Evolutionary conservation across 2,888 invertebrate genomes (phyloP).

Genomic region (Cheilosia impressa): DNA sequence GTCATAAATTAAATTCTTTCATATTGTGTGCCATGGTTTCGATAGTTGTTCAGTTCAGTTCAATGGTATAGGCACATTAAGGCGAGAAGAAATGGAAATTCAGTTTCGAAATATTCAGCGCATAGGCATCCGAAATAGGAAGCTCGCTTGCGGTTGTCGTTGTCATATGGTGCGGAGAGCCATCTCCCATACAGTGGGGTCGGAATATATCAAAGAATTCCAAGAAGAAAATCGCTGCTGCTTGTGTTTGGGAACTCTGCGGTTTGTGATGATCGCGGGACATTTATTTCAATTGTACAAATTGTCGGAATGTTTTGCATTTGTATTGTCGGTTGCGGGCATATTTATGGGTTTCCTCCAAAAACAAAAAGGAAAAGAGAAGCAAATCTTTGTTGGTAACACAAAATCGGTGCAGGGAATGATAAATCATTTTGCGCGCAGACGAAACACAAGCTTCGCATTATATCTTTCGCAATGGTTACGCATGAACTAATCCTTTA

Average conservation of each 20-base stretch:
- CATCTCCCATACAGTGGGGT: conserved; percentile 31
- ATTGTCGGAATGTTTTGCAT: conserved; percentile 70
- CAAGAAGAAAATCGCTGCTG: conserved; percentile 18
- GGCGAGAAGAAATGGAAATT: conserved; percentile 73
- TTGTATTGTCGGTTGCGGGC: conserved; percentile 26
- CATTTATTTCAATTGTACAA: conserved; percentile 74
- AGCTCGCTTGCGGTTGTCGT: conserved; percentile 43
- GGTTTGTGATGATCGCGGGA: conserved; percentile 66
- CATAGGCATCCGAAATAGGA: conserved; percentile 59
- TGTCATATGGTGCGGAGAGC: conserved; percentile 7
- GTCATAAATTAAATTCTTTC: conserved; percentile 67
- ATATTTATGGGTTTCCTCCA: conserved; percentile 46
- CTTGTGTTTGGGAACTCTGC: conserved; percentile 2
- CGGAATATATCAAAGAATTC: conserved; percentile 74
- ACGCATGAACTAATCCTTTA: conserved; percentile 71
- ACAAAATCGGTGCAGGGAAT: conserved; percentile 44
- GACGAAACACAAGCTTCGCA: conserved; percentile 41
- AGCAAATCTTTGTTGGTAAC: conserved; percentile 57
- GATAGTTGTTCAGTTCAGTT: conserved; percentile 22
- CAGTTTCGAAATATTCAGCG: conserved; percentile 56
- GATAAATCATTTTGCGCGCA: conserved; percentile 56
- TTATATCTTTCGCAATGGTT: conserved; percentile 59
- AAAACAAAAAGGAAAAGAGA: neutral
- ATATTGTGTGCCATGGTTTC: conserved; percentile 49
- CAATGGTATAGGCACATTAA: conserved; percentile 47